Conservation (phyloP, 30 jellyfish, hydroid and myxozoan genomes). For the Aurelia aurita region DNA sequence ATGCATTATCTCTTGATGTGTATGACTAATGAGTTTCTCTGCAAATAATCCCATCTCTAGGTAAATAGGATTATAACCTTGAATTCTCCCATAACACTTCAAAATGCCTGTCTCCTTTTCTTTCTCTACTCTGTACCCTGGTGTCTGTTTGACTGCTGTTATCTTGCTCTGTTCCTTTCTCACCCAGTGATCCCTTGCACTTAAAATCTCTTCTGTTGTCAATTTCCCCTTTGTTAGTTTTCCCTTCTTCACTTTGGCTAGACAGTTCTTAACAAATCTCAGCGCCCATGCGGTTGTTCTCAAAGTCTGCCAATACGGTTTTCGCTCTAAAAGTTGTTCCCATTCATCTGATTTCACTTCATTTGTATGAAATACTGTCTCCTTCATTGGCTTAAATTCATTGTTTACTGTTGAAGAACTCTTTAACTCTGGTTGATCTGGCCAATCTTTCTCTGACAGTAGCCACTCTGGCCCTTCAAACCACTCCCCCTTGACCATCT, state of each 20-base stretch:
- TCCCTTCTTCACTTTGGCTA: constrained; percentile 1
- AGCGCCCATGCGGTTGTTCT: constrained; percentile 43
- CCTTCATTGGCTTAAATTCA: constrained; percentile 48
- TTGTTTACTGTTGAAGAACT: constrained; percentile 27
- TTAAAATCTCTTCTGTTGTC: too few species aligned
- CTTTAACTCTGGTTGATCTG: constrained; percentile 47
- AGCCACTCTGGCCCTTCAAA: constrained; percentile 42
- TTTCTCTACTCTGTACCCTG: too few species aligned
- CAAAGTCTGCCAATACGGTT: constrained; percentile 5
- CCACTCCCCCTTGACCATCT: constrained; percentile 19
- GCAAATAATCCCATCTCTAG: constrained; percentile 15
- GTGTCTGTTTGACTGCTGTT: too few species aligned
- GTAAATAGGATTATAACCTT: too few species aligned
- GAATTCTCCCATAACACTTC: too few species aligned
- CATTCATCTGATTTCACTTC: constrained; percentile 30
- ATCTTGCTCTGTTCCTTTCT: too few species aligned
- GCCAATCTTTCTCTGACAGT: constrained; percentile 55
- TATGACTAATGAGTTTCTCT: constrained; percentile 38
- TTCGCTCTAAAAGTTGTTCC: constrained; percentile 12
- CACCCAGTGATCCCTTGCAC: too few species aligned
- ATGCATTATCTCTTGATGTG: constrained; percentile 20
- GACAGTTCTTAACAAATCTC: constrained; percentile 28
- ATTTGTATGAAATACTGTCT: constrained; percentile 30
- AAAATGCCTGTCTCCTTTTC: too few species aligned
- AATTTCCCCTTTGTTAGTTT: constrained; percentile 16